Conservation (phyloP, 2,113 vertebrate species). For the Cervus canadensis region DNA sequence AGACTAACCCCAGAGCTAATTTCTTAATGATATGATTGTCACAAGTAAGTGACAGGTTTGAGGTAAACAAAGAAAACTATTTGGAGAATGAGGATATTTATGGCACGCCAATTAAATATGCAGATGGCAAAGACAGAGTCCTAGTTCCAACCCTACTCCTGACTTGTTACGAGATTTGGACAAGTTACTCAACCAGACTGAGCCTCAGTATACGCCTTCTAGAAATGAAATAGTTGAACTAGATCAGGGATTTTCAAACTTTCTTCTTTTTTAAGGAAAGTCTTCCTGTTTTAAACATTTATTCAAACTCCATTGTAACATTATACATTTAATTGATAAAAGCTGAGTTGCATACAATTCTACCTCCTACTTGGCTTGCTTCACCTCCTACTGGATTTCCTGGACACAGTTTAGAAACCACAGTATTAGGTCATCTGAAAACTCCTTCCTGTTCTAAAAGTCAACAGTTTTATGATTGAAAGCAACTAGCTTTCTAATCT, state of each 20-base stretch:
- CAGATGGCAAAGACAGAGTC: not conserved
- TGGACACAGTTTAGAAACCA: not conserved
- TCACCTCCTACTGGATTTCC: not conserved
- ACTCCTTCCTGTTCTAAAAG: slow-evolving; percentile 4
- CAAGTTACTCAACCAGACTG: not conserved
- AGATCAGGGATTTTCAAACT: not conserved
- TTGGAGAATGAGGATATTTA: not conserved
- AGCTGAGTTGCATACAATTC: not conserved
- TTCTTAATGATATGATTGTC: not conserved
- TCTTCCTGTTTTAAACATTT: not conserved
- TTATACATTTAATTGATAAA: slow-evolving; percentile 13
- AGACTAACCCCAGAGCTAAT: not conserved
- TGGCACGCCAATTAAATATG: not conserved
- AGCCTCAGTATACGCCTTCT: not conserved
- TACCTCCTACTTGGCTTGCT: not conserved
- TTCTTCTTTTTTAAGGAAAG: not conserved
- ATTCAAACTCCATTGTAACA: not conserved
- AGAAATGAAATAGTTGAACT: slow-evolving; percentile 6
- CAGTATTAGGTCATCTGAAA: not conserved
- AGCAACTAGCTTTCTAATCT: not conserved
- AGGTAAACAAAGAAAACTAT: slow-evolving; percentile 9
- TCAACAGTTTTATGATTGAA: not conserved
- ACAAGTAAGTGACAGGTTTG: slow-evolving; percentile 8
- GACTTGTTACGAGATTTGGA: not conserved
- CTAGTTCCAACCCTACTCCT: not conserved